A percentile compares a stretch with the other conserved stretches of the same genome.
phyloP scores from a whole-genome alignment of 2,113 vertebrate species.

The Sminthopsis crassicaudata region DNA sequence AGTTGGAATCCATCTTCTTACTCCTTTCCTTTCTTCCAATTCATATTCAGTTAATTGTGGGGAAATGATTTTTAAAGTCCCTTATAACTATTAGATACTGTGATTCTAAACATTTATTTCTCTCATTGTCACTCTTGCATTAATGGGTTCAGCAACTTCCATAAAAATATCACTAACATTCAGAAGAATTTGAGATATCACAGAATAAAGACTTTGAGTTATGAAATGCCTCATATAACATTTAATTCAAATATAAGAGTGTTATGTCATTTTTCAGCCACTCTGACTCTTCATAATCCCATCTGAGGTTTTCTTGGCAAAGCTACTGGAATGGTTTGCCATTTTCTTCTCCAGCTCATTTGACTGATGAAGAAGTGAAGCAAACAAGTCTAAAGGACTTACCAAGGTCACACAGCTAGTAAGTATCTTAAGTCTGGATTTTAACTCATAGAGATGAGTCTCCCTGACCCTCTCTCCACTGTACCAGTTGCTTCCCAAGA shows the following conservation, averaged over 20 bases:
- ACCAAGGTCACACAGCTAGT: not conserved
- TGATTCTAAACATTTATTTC: not conserved
- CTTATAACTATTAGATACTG: not conserved
- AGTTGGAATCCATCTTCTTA: not conserved
- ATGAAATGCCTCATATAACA: not conserved
- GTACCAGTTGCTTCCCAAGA: not conserved
- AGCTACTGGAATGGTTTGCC: not conserved
- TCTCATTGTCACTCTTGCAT: not conserved
- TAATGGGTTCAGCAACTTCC: not conserved
- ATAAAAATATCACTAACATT: not conserved
- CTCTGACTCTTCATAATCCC: not conserved
- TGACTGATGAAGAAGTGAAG: not conserved
- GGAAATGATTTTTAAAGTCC: not conserved
- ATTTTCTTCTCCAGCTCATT: not conserved
- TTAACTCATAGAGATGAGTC: not conserved
- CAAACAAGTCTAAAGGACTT: not conserved
- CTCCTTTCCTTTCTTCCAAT: not conserved
- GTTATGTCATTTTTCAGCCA: not conserved
- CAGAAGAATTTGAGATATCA: not conserved
- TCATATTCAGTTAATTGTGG: conserved; percentile 13
- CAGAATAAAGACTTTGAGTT: not conserved
- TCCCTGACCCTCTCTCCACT: not conserved
- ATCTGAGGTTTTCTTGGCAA: not conserved
- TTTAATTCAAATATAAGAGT: not conserved
- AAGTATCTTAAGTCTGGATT: not conserved